phyloP scores from a whole-genome alignment of 2,888 invertebrate genomes.

The Tortricodes alternella region DNA sequence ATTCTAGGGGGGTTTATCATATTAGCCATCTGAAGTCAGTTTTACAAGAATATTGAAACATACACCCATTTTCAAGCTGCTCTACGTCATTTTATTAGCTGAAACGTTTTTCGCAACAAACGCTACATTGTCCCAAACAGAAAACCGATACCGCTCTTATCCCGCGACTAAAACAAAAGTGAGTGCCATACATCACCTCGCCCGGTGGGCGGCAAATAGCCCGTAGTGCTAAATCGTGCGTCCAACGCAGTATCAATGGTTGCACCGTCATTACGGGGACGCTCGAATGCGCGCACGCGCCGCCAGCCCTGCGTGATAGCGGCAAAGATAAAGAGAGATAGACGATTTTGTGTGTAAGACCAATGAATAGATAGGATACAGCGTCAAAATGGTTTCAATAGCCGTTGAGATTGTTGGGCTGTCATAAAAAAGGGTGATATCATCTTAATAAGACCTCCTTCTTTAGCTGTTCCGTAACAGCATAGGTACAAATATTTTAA shows the following conservation, averaged over 20 bases:
- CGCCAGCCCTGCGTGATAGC: conserved; percentile 35
- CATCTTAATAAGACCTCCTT: too few species aligned
- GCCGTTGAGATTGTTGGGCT: too few species aligned
- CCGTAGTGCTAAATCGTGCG: conserved; percentile 78
- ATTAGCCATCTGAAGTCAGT: too few species aligned
- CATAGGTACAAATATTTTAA: too few species aligned
- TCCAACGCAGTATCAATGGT: conserved; percentile 69
- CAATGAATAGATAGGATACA: too few species aligned
- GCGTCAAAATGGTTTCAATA: too few species aligned
- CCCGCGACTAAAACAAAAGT: conserved; percentile 25
- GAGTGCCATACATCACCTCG: conserved; percentile 46
- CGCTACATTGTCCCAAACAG: not conserved
- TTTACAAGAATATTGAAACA: too few species aligned
- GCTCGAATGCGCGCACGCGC: conserved; percentile 66
- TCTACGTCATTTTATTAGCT: too few species aligned
- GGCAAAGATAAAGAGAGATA: conserved; percentile 41
- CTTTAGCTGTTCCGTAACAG: too few species aligned
- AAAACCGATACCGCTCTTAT: conserved; percentile 10
- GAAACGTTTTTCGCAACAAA: not conserved
- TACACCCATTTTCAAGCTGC: too few species aligned
- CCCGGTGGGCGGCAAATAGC: conserved; percentile 72
- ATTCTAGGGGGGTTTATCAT: too few species aligned
- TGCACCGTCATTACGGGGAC: conserved; percentile 64
- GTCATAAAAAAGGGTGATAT: too few species aligned
- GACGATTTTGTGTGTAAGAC: conserved; percentile 33